Evolutionary conservation across 2,888 invertebrate genomes (phyloP).

Genomic region (Exocentrus adspersus): DNA sequence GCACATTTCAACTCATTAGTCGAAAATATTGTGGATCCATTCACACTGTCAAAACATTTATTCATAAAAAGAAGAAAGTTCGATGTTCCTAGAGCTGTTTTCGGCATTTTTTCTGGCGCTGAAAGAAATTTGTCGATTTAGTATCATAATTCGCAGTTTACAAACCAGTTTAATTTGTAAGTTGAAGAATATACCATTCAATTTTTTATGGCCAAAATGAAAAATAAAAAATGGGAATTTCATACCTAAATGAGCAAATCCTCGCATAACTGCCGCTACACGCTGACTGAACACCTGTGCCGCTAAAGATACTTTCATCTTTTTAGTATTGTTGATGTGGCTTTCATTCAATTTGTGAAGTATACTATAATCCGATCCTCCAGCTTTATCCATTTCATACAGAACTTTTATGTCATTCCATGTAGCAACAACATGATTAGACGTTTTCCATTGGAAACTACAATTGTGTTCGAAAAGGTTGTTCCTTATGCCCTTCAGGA

Average conservation of each 20-base stretch:
- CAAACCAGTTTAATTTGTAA: too few species aligned
- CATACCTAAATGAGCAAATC: conserved; percentile 8
- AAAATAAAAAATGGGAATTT: too few species aligned
- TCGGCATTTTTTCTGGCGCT: neutral
- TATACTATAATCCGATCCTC: conserved; percentile 20
- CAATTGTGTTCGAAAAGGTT: conserved; percentile 14
- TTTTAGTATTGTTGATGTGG: conserved; percentile 26
- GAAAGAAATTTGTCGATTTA: too few species aligned
- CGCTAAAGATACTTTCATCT: conserved; percentile 33
- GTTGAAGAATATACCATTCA: neutral
- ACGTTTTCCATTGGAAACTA: neutral
- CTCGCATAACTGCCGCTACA: conserved; percentile 19
- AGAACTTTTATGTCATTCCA: too few species aligned
- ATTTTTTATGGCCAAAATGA: neutral
- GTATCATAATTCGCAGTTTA: too few species aligned
- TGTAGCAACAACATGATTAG: too few species aligned
- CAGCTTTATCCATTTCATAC: neutral
- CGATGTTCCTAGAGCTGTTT: conserved; percentile 13
- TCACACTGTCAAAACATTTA: conserved; percentile 30
- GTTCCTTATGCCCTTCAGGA: conserved; percentile 21
- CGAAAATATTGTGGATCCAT: neutral
- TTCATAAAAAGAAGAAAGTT: conserved; percentile 27
- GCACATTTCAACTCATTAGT: neutral
- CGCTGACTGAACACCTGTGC: conserved; percentile 28
- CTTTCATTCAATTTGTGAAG: conserved; percentile 16